Evolutionary conservation across 2,888 invertebrate species (phyloP), one percentile per base, ranked within the genome.

Genomic region (Rotaria magnacalcarata): DNA sequence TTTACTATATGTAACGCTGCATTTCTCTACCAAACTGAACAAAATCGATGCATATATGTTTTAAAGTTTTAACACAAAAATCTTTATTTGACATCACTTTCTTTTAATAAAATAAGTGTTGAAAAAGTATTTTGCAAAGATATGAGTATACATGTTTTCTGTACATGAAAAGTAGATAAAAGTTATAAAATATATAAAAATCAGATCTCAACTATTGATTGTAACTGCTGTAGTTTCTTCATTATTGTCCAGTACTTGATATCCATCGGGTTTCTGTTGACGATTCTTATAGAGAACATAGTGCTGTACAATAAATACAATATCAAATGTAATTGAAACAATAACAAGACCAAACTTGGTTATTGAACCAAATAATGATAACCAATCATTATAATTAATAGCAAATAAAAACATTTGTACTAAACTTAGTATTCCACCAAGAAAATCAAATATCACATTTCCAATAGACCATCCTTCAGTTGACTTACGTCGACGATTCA

Each of bases 381-480:
- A 93, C 97, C 97, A 98, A 91, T 98, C 87, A 56, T 87, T 89
- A 88, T 89, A 90, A 92, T 97, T 98, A 91, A 95, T 96, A 0
- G 96, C 94, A 91, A 96, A 94, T 2, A 97, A 92, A 88, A 96
- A 94, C 98, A 99, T 98, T 92, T 99, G 99, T 21, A 96, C 92
- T 92, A 99, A 94, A 89, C 97, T 97, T 75, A 98, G 93, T 85
- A 93, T 93, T 11, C 99, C 99, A 86, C 99, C 99, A 24, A 95
- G 95, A 91, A 97, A 97, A 92, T 99, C 99, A 87, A 98, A 92
- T 89, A 99, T 93, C 89, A 99, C 95, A 92, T 98, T 98, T 85
- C 97, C 97, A 90, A 99, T 98, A 89, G 97, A 96, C 98, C 98
- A 99, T 80, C 99, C 99, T 1, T 94, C 94, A 0, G 99, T 99